Base-by-base conservation (phyloP, 2,113 vertebrate genomes). In the Casuarius casuarius region DNA sequence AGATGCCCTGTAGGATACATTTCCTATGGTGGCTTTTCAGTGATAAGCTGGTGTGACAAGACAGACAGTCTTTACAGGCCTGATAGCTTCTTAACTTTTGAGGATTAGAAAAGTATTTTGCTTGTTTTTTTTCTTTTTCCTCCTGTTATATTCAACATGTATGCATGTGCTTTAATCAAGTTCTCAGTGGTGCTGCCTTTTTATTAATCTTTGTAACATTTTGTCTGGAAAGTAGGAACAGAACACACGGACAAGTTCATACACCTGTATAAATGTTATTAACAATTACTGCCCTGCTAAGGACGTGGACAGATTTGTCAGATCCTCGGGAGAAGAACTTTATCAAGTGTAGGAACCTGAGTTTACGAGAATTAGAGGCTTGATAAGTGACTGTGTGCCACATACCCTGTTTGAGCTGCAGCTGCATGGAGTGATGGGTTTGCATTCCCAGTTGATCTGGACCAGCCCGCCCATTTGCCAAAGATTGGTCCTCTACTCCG, bases 241-340 rank as follows among this genome's bases (percentile, higher is more conserved):
- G 73, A 51, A 28, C 3, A 4, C 3, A 25, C 0, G 1, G 79
- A 83, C 7, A 88, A 92, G 40, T 62, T 92, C 75, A 62, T 70
- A 80, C 86, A 94, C 62, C 78, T 88, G 63, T 80, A 85, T 92
- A 88, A 94, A 88, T 90, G 66, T 94, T 94, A 56, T n/a, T 90
- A 92, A 70, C 72, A 77, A 28, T 83, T 88, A 62, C 25, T 70
- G 8, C 40, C 70, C 67, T 86, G 67, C 58, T 70, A 58, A 94
- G 58, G 31, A 42, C 38, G 85, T 7, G 2, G 62, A 68, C 84
- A 56, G 44, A 65, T 90, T 82, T 90, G 75, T 33, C 67, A 83
- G 70, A 87, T 23, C 33, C 26, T 62, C 33, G 20, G 33, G 59
- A 92, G n/a, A 28, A 46, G 46, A 87, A n/a, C 52, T 86, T 87